Conservation (phyloP, 30 jellyfish, hydroid and myxozoan species). For the Clytia hemisphaerica region DNA sequence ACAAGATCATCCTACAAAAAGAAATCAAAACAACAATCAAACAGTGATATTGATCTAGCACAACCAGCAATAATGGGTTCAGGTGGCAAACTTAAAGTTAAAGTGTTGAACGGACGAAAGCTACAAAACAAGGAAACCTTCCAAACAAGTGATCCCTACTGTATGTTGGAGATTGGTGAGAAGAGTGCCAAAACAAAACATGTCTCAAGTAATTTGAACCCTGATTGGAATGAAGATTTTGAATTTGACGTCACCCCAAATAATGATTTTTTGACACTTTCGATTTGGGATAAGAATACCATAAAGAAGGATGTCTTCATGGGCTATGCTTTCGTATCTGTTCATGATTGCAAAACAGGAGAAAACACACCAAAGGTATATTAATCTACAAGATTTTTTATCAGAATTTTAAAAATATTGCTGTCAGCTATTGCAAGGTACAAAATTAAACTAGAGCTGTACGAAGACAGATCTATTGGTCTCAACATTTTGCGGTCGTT, state of each 20-base stretch:
- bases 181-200: constrained; percentile 55
- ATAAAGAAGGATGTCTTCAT: constrained; percentile 71
- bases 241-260: constrained; percentile 44
- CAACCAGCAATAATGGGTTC: too few species aligned
- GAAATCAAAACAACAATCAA: too few species aligned
- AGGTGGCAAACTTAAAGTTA: constrained; percentile 67
- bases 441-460: too few species aligned
- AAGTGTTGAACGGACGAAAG: constrained; percentile 52
- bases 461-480: too few species aligned
- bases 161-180: constrained; percentile 62
- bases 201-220: constrained; percentile 71
- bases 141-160: constrained; percentile 95
- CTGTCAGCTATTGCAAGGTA: background rate
- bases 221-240: constrained; percentile 87
- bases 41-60: too few species aligned
- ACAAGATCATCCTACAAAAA: too few species aligned
- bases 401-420: background rate
- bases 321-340: constrained; percentile 64
- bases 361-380: constrained; percentile 57
- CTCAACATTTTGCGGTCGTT: too few species aligned
- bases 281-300: constrained; percentile 89
- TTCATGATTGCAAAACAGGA: constrained; percentile 52
- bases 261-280: constrained; percentile 56
- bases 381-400: background rate
- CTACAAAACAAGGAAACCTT: constrained; percentile 72